A percentile compares a stretch with the other conserved stretches of the same genome.
Evolutionary conservation across 2,797 vertebrate species (phyloP).

Genomic region (Rachycentron canadum): DNA sequence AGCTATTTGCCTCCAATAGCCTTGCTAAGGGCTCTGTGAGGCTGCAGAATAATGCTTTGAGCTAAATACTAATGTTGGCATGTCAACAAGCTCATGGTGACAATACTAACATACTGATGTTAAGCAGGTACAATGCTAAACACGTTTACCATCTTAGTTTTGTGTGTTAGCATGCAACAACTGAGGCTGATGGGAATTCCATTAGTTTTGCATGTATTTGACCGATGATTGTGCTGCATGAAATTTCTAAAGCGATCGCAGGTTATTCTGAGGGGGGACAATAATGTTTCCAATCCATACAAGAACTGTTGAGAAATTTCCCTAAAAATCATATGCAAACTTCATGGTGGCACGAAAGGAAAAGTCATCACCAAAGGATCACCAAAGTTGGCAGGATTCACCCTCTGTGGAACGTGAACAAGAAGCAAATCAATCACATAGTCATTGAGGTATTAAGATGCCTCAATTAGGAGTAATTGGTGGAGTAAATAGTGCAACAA

Average conservation of each 20-base stretch:
- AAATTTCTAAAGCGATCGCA: background rate
- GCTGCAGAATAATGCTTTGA: background rate
- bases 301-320: background rate
- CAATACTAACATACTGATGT: background rate
- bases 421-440: background rate
- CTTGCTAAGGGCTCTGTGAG: background rate
- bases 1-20: background rate
- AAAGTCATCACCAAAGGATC: too few relatives aligned
- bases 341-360: too few relatives aligned
- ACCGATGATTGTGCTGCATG: background rate
- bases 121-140: background rate
- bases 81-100: conserved; percentile 5
- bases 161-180: background rate
- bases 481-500: conserved; percentile 26
- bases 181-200: background rate
- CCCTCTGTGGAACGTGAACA: background rate
- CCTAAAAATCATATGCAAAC: background rate
- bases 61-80: background rate
- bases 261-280: background rate
- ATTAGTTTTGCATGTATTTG: background rate
- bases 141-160: background rate
- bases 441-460: conserved; percentile 26
- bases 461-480: conserved; percentile 12
- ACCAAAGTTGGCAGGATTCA: background rate
- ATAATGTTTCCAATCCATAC: background rate